Evolutionary conservation across 2,113 vertebrate genomes (phyloP).

Genomic region (Cheilinus undulatus): DNA sequence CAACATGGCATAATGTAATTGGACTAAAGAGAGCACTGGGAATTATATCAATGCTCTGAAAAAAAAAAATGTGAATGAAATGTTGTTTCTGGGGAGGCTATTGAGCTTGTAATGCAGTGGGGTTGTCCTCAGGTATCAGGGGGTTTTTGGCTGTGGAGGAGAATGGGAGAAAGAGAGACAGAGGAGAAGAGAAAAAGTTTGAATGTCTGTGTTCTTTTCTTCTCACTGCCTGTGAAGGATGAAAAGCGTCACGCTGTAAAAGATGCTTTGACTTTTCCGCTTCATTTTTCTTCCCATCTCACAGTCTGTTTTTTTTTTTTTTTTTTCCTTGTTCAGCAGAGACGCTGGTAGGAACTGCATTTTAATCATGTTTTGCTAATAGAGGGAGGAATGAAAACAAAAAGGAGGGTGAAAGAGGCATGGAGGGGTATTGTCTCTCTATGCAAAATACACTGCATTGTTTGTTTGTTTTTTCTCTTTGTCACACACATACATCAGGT

Average conservation of each 20-base stretch:
- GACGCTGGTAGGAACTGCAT: conserved; percentile 80
- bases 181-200: conserved; percentile 71
- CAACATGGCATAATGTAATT: conserved; percentile 87
- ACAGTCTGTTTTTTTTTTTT: conserved; percentile 45
- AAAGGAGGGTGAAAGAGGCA: conserved; percentile 74
- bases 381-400: conserved; percentile 72
- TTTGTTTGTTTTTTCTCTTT: conserved; percentile 75
- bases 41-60: conserved; percentile 84
- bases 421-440: conserved; percentile 74
- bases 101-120: conserved; percentile 75
- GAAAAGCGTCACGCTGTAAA: conserved; percentile 80
- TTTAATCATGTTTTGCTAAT: conserved; percentile 86
- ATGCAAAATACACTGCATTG: conserved; percentile 75
- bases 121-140: conserved; percentile 80
- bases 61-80: conserved; percentile 70
- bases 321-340: conserved; percentile 60
- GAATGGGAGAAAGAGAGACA: conserved; percentile 50
- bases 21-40: conserved; percentile 85
- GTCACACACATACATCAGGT: conserved; percentile 70
- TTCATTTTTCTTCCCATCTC: conserved; percentile 68
- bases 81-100: conserved; percentile 81
- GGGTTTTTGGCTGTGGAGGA: conserved; percentile 65
- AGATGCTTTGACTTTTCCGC: conserved; percentile 82
- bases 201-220: conserved; percentile 78
- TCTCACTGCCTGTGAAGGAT: conserved; percentile 79